phyloP scores from a whole-genome alignment of 2,797 vertebrate species.

The Rhabdomys pumilio region DNA sequence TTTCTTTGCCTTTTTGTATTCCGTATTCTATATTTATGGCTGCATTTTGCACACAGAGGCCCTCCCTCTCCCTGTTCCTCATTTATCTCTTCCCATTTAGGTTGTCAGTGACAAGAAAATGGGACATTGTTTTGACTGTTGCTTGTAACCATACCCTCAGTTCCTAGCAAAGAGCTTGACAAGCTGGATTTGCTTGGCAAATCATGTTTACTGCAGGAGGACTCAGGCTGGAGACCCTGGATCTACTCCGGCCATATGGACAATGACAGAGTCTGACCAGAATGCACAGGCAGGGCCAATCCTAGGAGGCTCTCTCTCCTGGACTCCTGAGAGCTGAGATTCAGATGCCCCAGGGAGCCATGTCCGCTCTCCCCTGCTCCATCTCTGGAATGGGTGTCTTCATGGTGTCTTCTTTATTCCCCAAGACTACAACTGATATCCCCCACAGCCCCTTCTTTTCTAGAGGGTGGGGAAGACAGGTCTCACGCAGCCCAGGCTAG shows the following conservation, averaged over 20 bases:
- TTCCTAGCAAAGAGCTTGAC: background rate
- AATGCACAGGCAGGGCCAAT: background rate
- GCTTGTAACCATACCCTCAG: background rate
- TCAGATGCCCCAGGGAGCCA: background rate
- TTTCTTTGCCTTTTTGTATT: background rate
- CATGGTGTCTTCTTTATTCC: background rate
- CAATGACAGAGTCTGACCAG: background rate
- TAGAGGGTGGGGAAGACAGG: background rate
- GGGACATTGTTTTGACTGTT: background rate
- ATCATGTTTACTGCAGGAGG: background rate
- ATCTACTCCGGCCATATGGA: background rate
- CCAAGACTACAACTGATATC: background rate
- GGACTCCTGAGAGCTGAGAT: background rate
- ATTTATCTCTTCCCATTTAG: background rate
- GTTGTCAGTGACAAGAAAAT: background rate
- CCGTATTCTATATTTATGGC: background rate
- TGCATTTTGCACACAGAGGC: background rate
- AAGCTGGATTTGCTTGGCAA: background rate
- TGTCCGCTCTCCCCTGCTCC: background rate
- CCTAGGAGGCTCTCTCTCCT: background rate
- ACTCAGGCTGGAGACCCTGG: background rate
- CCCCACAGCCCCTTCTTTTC: background rate
- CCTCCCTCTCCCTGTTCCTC: background rate
- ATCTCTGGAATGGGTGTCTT: background rate
- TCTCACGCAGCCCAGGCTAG: background rate